A percentile compares a stretch with the other conserved stretches of the same genome.
phyloP scores from a whole-genome alignment of 1,140 invertebrate species.

The Musca domestica region DNA sequence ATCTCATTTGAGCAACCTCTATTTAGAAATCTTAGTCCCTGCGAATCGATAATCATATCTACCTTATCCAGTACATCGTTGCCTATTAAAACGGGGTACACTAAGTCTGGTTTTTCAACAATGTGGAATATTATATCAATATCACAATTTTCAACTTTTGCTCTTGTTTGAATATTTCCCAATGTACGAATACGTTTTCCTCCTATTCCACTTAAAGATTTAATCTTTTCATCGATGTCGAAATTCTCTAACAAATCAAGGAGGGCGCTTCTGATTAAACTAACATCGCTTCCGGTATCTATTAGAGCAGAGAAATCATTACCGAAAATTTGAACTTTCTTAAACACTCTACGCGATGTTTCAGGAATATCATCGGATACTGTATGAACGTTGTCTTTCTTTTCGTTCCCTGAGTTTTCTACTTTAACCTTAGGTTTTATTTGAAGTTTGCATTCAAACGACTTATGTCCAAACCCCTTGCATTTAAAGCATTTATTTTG shows the following conservation, averaged over 20 bases:
- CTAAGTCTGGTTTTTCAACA: background rate
- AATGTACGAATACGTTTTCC: background rate
- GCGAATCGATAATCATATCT: background rate
- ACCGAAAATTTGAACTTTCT: background rate
- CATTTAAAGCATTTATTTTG: background rate
- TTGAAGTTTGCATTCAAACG: background rate
- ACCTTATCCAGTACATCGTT: background rate
- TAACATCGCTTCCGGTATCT: background rate
- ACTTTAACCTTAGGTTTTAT: background rate
- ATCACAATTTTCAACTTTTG: background rate
- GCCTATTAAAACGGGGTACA: background rate
- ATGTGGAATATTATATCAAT: conserved; percentile 3
- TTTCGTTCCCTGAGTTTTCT: background rate
- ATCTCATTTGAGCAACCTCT: background rate
- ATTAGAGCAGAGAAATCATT: background rate
- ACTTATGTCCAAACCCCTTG: background rate
- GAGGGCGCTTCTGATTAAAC: background rate
- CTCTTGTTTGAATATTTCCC: background rate
- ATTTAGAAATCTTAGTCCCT: background rate
- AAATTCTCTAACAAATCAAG: background rate
- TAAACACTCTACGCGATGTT: background rate
- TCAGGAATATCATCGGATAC: background rate
- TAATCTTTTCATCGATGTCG: background rate
- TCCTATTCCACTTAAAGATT: background rate
- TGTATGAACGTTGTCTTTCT: too few relatives aligned